phyloP scores from a whole-genome alignment of 2,113 vertebrate genomes.

The Lonchura striata region DNA sequence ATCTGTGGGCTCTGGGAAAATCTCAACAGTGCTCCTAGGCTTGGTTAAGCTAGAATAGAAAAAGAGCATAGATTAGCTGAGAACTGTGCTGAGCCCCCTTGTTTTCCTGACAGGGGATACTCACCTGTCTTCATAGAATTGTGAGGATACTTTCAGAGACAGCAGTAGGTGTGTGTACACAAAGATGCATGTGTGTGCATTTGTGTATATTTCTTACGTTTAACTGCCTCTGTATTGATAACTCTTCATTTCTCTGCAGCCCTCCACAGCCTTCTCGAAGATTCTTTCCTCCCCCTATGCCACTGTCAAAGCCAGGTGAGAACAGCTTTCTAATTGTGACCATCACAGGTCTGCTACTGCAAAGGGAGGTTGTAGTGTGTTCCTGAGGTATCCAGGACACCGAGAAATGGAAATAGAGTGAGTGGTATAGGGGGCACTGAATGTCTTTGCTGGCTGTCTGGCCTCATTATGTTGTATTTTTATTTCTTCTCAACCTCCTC shows the following conservation, averaged over 20 bases:
- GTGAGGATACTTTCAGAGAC: background rate
- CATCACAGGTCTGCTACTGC: background rate
- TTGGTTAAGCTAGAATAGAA: background rate
- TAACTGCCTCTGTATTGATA: background rate
- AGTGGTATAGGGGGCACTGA: background rate
- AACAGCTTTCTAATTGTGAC: background rate
- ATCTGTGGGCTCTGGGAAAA: background rate
- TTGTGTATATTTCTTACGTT: background rate
- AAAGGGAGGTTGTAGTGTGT: background rate
- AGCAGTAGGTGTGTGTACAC: background rate
- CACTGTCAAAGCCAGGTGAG: slow-evolving; percentile 95
- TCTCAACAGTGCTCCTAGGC: background rate
- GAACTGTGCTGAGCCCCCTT: background rate
- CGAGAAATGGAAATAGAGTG: background rate
- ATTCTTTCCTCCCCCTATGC: slow-evolving; percentile 96
- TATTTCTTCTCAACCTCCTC: background rate
- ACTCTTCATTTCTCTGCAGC: slow-evolving; percentile 68
- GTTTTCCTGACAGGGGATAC: background rate
- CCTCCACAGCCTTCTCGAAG: slow-evolving; percentile 87
- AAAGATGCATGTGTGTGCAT: background rate
- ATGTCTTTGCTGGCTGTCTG: background rate
- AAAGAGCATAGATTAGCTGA: background rate
- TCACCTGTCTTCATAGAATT: background rate
- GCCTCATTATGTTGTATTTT: background rate
- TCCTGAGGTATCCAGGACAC: background rate